These are phyloP conservation scores for Butorides virescens DNA, from an alignment of 2,113 vertebrate species.

Conservation along the genomic window DNA sequence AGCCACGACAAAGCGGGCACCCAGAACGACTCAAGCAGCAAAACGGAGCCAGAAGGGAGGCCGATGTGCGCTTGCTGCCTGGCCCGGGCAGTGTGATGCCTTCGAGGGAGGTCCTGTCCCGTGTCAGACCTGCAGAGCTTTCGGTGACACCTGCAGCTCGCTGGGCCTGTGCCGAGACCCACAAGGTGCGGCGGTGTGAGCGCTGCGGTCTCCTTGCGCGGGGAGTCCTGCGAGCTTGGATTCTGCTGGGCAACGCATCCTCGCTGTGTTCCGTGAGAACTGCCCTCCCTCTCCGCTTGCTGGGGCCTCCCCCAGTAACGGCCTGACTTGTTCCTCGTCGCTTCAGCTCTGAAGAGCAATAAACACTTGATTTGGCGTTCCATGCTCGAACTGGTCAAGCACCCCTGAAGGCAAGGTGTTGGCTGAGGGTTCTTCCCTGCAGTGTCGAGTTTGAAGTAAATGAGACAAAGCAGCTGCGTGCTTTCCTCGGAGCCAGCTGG, in stretches of 20 bases:
- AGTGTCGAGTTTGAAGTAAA: background rate
- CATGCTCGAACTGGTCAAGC: background rate
- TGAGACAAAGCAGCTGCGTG: background rate
- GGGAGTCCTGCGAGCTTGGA: background rate
- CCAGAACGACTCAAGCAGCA: background rate
- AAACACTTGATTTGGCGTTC: background rate
- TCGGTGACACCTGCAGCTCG: fast-evolving
- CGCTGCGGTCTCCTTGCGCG: fast-evolving
- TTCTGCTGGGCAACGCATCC: background rate
- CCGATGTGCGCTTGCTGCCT: fast-evolving
- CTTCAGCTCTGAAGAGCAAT: background rate
- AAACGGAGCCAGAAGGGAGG: fast-evolving
- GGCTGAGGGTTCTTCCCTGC: background rate
- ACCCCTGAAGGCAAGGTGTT: fast-evolving
- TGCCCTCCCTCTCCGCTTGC: background rate
- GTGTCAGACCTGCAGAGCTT: background rate
- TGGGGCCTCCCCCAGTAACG: background rate
- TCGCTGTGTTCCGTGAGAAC: background rate
- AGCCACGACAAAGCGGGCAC: background rate
- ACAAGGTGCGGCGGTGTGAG: fast-evolving
- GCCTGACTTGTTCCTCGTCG: background rate
- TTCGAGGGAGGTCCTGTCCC: too few relatives aligned
- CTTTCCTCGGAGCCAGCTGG: background rate
- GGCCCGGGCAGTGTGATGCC: background rate
- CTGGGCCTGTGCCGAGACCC: fast-evolving